Percentiles rank a stretch among this genome's conserved stretches.
These are phyloP conservation scores for Xerus inauris DNA, from an alignment of 2,113 vertebrate genomes.

Conservation along the genomic window DNA sequence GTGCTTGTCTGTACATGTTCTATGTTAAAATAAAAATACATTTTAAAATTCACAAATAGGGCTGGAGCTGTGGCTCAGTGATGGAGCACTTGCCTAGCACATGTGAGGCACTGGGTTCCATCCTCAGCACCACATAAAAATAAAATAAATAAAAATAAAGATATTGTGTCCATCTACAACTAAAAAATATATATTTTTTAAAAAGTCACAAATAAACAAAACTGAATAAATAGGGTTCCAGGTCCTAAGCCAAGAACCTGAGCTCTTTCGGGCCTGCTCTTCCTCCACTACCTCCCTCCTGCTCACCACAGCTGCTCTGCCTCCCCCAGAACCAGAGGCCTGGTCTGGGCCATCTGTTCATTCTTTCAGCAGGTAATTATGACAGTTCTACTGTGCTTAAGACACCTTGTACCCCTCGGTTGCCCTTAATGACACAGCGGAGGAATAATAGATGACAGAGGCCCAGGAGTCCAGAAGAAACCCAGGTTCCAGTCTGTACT, in stretches of 20 bases:
- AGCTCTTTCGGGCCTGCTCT: not conserved
- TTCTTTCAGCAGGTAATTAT: no score
- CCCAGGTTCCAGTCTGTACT: not conserved
- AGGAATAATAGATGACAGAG: not conserved
- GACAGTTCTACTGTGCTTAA: not conserved
- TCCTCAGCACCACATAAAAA: no score
- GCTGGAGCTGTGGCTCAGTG: no score
- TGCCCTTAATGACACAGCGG: not conserved
- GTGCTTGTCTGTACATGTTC: not conserved
- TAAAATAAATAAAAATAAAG: no score
- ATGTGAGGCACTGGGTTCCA: no score
- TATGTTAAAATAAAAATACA: slow-evolving; percentile 38
- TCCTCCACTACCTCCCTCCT: fast-evolving
- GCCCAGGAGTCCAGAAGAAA: not conserved
- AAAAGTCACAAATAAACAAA: slow-evolving; percentile 28
- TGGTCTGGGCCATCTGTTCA: not conserved
- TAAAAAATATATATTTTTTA: no score
- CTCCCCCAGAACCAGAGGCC: not conserved
- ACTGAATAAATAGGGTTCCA: not conserved
- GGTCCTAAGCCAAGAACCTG: not conserved
- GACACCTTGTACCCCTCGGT: not conserved
- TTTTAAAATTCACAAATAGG: slow-evolving; percentile 33
- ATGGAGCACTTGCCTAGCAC: no score
- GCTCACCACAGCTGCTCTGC: not conserved
- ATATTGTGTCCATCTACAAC: no score